These are phyloP conservation scores for Oncorhynchus nerka DNA, from an alignment of 2,113 vertebrate species.

Conservation along the genomic window DNA sequence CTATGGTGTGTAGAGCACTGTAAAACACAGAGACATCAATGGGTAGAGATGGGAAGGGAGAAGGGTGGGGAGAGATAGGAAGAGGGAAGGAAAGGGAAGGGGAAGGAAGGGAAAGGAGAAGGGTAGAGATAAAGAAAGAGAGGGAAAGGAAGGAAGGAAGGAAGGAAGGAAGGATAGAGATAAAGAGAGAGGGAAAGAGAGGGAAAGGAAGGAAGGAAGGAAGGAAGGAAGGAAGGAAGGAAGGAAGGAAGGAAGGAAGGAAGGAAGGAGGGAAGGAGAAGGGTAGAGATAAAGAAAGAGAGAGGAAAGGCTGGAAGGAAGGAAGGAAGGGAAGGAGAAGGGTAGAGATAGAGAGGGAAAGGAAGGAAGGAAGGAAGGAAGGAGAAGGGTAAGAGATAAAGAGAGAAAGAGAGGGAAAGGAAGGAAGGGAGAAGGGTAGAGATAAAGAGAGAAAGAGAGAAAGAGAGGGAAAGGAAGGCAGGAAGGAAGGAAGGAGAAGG, in stretches of 20 bases:
- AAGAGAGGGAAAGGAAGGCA: accelerated
- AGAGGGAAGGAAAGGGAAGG: not conserved
- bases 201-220: accelerated
- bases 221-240: accelerated
- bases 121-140: too few relatives aligned
- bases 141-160: too few relatives aligned
- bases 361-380: too few relatives aligned
- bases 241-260: accelerated
- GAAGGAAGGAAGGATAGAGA: not conserved
- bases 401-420: accelerated
- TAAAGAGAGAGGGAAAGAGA: too few relatives aligned
- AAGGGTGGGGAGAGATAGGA: too few relatives aligned
- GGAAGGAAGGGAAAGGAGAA: not conserved
- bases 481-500: accelerated
- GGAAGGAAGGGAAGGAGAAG: too few relatives aligned
- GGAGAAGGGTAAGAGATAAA: accelerated
- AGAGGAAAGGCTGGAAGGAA: too few relatives aligned
- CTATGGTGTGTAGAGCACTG: not conserved
- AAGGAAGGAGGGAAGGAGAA: too few relatives aligned
- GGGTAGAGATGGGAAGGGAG: too few relatives aligned
- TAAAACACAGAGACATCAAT: too few relatives aligned
- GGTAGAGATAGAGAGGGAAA: accelerated
- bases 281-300: too few relatives aligned
- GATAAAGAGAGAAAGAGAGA: accelerated
- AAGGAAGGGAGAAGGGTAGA: accelerated